Evolutionary conservation across 2,113 vertebrate species (phyloP).

Genomic region (Baryphthengus martii): DNA sequence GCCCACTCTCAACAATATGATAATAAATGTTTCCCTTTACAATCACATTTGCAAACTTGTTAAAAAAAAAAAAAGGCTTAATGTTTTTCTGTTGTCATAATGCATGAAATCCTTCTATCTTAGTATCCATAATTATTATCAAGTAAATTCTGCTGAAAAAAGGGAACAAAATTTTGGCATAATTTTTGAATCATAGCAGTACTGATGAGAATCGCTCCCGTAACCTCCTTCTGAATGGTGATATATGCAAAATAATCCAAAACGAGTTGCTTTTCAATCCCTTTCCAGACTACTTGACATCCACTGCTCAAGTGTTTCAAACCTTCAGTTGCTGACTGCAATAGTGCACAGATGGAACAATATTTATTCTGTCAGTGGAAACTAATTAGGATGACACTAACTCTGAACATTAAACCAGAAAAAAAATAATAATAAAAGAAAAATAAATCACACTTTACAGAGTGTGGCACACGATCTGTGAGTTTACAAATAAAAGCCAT

Average conservation of each 20-base stretch:
- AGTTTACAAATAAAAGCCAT: slow-evolving; percentile 42
- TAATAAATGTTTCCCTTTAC: not conserved
- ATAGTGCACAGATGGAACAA: slow-evolving; percentile 62
- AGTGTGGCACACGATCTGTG: slow-evolving; percentile 28
- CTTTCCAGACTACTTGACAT: slow-evolving; percentile 67
- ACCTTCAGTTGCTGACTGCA: slow-evolving; percentile 51
- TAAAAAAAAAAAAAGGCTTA: not conserved
- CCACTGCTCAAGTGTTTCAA: slow-evolving; percentile 71
- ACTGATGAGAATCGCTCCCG: not conserved
- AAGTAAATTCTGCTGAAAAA: slow-evolving; percentile 1
- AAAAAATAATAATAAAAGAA: slow-evolving; percentile 8
- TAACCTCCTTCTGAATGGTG: slow-evolving; percentile 47
- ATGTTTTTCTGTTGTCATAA: not conserved
- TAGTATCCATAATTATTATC: not conserved
- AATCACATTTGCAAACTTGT: not conserved
- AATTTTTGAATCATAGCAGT: slow-evolving; percentile 39
- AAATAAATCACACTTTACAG: slow-evolving; percentile 47
- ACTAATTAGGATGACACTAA: slow-evolving; percentile 69
- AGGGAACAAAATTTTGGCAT: not conserved
- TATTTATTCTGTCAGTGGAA: slow-evolving; percentile 73
- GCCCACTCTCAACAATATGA: not conserved
- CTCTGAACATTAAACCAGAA: slow-evolving; percentile 63
- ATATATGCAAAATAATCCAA: slow-evolving; percentile 69
- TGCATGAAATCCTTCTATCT: not conserved
- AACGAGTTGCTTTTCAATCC: slow-evolving; percentile 45